Evolutionary conservation across 2,797 vertebrate genomes (phyloP).

Genomic region (Parambassis ranga): DNA sequence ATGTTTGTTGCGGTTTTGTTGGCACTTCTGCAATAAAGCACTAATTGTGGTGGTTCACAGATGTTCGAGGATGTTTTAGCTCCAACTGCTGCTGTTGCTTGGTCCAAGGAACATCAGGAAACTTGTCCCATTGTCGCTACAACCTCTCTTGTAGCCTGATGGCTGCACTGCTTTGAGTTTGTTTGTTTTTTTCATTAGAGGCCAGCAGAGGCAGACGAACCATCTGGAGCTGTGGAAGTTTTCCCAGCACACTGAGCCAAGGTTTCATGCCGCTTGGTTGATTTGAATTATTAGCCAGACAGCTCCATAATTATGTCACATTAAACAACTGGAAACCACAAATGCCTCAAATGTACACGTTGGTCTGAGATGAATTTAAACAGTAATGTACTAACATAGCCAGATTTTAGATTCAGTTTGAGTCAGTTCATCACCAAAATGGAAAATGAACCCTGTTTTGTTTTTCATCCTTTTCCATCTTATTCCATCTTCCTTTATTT

Average conservation of each 20-base stretch:
- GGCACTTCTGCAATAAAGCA: slow-evolving; percentile 11
- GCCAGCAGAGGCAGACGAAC: slow-evolving; percentile 20
- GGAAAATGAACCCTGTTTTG: no score
- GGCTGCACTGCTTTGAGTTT: background rate
- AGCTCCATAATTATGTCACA: background rate
- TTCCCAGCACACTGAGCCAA: slow-evolving; percentile 34
- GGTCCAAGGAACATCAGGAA: background rate
- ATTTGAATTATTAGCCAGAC: slow-evolving; percentile 14
- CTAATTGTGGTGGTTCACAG: slow-evolving; percentile 26
- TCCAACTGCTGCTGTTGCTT: background rate
- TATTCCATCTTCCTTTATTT: background rate
- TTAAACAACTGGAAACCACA: no score
- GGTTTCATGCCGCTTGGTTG: slow-evolving; percentile 14
- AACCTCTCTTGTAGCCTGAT: background rate
- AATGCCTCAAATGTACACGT: no score
- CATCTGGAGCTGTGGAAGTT: slow-evolving; percentile 37
- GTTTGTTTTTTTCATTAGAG: slow-evolving; percentile 4
- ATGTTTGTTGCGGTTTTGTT: slow-evolving; percentile 44
- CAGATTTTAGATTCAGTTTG: no score
- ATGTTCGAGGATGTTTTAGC: slow-evolving; percentile 6
- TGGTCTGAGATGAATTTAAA: no score
- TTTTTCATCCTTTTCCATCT: background rate
- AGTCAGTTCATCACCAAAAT: background rate
- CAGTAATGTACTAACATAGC: no score
- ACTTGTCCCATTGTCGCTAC: background rate